Evolutionary conservation across 2,888 invertebrate species (phyloP), one percentile per base, ranked within the genome.

Genomic region (Volucella bombylans): DNA sequence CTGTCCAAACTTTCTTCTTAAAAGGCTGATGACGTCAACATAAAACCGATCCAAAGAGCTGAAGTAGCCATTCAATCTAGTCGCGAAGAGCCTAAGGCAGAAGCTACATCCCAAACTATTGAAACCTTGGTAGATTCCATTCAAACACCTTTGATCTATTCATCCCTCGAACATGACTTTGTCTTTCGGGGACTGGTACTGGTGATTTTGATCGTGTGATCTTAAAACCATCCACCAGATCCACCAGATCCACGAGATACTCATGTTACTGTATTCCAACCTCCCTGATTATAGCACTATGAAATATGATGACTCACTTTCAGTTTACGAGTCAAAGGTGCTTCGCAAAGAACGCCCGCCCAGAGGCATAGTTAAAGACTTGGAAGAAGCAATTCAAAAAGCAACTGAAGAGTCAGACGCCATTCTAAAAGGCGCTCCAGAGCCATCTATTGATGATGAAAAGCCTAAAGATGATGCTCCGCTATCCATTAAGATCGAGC

Each of bases 91-190:
- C 68, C 62, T 8, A 50, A 55, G 18, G 41, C 52, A 1, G 85
- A 85, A 31, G 62, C 57, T 6, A 10, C 74, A 11, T 68, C 57
- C 1, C 85, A 85, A 61, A 85, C 85, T n/a, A 64, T 47, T 3
- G 12, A 67, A 52, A 68, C 76, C 0, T 4, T 52, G 4, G 85
- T 72, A 52, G 80, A 85, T 1, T 1, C 85, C 9, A 85, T 80
- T 50, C 85, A 85, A 18, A 85, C 85, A 12, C 85, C 85, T 4
- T 38, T 85, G 43, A 39, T 85, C 11, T 85, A 80, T 12, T 85
- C 85, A 15, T 85, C 85, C 0, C 81, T 85, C 8, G 80, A 80
- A 39, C 85, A 85, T 62, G 80, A 85, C 15, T 81, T 68, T 12
- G 57, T 85, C 8, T 85, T 85, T 11, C 85, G 80, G 0, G 85